phyloP scores from a whole-genome alignment of 2,113 vertebrate genomes.

The Pelmatolapia mariae region DNA sequence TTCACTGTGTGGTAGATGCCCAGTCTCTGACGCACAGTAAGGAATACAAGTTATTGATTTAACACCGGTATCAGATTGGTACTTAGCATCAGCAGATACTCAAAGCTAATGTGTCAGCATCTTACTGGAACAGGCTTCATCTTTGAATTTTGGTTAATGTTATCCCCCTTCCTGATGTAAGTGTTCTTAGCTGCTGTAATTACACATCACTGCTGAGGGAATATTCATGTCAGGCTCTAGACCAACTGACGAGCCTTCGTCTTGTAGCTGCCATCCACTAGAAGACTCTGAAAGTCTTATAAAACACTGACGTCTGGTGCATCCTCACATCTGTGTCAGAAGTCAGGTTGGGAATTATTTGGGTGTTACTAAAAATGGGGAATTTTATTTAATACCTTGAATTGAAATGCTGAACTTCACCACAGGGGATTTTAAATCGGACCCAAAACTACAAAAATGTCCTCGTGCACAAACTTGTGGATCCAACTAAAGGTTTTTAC shows the following conservation, averaged over 20 bases:
- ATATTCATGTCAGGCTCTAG: background rate
- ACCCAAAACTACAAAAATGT: background rate
- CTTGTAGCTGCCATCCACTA: background rate
- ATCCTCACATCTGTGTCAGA: background rate
- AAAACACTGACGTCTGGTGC: background rate
- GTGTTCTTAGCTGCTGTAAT: background rate
- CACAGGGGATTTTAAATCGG: background rate
- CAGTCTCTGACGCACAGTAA: background rate
- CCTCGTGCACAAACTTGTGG: background rate
- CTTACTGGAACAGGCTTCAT: background rate
- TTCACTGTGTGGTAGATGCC: background rate
- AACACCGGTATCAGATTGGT: background rate
- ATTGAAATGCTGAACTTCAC: background rate
- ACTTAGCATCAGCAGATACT: background rate
- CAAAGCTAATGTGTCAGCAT: background rate
- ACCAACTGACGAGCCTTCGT: background rate
- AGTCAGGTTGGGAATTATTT: fast-evolving
- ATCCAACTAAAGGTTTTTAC: background rate
- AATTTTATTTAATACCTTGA: background rate
- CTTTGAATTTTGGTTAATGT: background rate
- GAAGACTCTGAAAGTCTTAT: background rate
- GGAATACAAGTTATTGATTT: background rate
- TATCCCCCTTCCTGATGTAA: fast-evolving
- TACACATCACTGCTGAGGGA: background rate
- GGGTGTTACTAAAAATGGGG: fast-evolving